Evolutionary conservation across 2,888 invertebrate genomes (phyloP).

Genomic region (Aphodius sticticus): DNA sequence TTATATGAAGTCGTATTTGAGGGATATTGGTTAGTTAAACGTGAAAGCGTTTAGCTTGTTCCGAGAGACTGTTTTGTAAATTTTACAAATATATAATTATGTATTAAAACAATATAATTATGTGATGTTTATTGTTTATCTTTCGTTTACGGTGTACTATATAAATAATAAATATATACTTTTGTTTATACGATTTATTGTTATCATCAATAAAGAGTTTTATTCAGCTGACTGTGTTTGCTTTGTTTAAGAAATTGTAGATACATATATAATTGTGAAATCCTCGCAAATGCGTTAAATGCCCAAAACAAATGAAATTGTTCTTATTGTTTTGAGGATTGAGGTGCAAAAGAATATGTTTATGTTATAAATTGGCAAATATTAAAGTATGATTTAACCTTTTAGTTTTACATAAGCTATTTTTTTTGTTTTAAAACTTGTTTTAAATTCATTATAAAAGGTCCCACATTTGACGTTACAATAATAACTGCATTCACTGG

Average conservation of each 20-base stretch:
- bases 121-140: slow-evolving; percentile 22
- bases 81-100: slow-evolving; percentile 13
- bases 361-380: no score
- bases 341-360: no score
- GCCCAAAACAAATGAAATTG: no score
- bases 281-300: no score
- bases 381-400: no score
- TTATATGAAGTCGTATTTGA: slow-evolving; percentile 59
- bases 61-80: slow-evolving; percentile 16
- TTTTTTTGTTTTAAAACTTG: no score
- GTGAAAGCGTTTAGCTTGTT: background rate
- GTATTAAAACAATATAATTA: slow-evolving; percentile 18
- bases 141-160: slow-evolving; percentile 15
- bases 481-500: no score
- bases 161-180: slow-evolving; percentile 20
- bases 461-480: no score
- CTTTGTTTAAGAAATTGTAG: background rate
- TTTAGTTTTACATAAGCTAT: no score
- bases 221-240: slow-evolving; percentile 12
- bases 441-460: no score
- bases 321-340: no score
- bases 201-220: slow-evolving; percentile 22
- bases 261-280: no score
- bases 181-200: slow-evolving; percentile 5
- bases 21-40: slow-evolving; percentile 43